Base-by-base conservation (phyloP, 2,888 invertebrate genomes). In the Nomada lathburiana region DNA sequence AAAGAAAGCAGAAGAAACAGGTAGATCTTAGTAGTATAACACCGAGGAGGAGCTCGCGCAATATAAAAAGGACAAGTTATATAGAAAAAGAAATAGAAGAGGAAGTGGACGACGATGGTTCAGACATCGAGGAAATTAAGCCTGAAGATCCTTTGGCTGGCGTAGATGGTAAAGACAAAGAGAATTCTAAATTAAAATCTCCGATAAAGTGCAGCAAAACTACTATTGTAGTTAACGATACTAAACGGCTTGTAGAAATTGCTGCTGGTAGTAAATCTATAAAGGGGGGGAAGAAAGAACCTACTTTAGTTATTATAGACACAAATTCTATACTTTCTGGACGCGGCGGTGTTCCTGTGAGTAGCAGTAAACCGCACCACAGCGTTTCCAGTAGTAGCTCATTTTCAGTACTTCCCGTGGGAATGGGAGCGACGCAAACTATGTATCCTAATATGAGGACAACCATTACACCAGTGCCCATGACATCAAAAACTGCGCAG, bases 291-390 rank as follows among this genome's bases (percentile, higher is more conserved):
- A 96, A 96, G 91, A 96, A 97, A 90, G 96, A 97, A 92, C 96
- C 97, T 0, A 97, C 97, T 10, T 94, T 97, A 86, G 97, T 97
- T 50, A 97, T 97, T 68, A 97, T 97, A 86, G 97, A 97, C 91
- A 97, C 97, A 16, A 97, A 97, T 94, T 96, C 97, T 20, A 96
- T 96, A 90, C 93, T 96, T 76, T 95, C 96, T 76, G 96, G 96
- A 26, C 96, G 96, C 87, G 95, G 95, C 18, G 95, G 95, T 23
- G 93, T 96, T 60, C 95, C 96, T 52, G 92, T 95, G 2, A 92
- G 92, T 83, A 94, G 92, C 80, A 94, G 93, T 13, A 88, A 90
- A 55, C 90, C 88, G 72, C 91, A 82, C 80, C 91, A 92, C 60
- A 86, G 90, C 18, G 86, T 91, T 2, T 85, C 92, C n/a, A 90